A percentile compares a stretch with the other conserved stretches of the same genome.
These are phyloP conservation scores for Mongoloraphidia duomilia DNA, from an alignment of 2,888 invertebrate species.

Conservation along the genomic window DNA sequence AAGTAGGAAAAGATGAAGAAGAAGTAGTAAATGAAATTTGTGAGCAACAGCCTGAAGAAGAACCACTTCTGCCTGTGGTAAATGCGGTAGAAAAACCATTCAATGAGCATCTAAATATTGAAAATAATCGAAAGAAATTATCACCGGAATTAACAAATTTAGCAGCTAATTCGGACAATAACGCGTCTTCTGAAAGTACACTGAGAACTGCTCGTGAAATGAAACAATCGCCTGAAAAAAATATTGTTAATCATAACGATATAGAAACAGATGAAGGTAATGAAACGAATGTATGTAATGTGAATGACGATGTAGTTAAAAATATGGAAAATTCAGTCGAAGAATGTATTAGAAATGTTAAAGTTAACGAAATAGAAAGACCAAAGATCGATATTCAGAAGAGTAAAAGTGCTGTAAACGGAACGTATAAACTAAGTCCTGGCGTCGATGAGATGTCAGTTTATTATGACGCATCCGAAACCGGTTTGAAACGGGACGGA, in stretches of 20 bases:
- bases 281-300: not conserved
- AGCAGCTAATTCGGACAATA: constrained; percentile 1
- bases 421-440: constrained; percentile 28
- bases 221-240: constrained; percentile 6
- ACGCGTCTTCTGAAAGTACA: constrained; percentile 2
- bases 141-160: constrained; percentile 4
- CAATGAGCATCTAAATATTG: not conserved
- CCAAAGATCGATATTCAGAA: constrained; percentile 3
- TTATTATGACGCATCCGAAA: constrained; percentile 69
- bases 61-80: not conserved
- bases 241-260: not conserved
- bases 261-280: constrained; percentile 2
- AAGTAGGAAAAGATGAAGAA: constrained; percentile 1
- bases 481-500: constrained; percentile 24
- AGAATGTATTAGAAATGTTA: not conserved
- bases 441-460: constrained; percentile 60
- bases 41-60: constrained; percentile 10
- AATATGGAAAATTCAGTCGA: not conserved
- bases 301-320: not conserved
- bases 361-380: not conserved
- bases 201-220: constrained; percentile 5
- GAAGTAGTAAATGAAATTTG: constrained; percentile 6
- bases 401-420: constrained; percentile 1
- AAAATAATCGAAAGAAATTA: constrained; percentile 1
- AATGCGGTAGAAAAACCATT: not conserved